Percentiles rank a stretch among this genome's conserved stretches.
Evolutionary conservation across 2,113 vertebrate genomes (phyloP).

Genomic region (Rhinopithecus roxellana): DNA sequence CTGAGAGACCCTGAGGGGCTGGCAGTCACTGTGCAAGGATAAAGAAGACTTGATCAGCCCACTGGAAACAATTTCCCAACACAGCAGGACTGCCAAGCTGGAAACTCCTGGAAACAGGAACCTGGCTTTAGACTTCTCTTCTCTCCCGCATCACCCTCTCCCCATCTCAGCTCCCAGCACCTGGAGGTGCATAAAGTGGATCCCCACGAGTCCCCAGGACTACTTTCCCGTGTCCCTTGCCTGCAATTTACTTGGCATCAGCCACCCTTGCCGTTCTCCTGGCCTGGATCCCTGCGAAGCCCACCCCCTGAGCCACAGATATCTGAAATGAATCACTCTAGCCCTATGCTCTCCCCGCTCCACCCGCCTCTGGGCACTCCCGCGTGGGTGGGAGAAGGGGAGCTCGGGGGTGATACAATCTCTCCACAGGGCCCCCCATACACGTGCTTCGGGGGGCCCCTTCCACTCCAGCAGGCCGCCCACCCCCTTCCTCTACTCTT

Average conservation of each 20-base stretch:
- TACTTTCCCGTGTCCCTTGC: not conserved
- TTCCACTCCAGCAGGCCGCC: not conserved
- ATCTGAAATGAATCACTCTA: slow-evolving; percentile 31
- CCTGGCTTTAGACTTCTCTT: not conserved
- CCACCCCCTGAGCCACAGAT: not conserved
- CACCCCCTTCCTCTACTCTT: not conserved
- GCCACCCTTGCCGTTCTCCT: not conserved
- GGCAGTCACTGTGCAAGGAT: slow-evolving; percentile 74
- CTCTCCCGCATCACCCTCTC: not conserved
- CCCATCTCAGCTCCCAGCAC: not conserved
- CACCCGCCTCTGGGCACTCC: not conserved
- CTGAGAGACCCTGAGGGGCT: slow-evolving; percentile 63
- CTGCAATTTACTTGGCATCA: not conserved
- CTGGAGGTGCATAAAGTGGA: not conserved
- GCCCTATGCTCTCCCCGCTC: not conserved
- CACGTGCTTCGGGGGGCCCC: not conserved
- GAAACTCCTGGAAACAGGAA: not conserved
- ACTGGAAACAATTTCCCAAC: not conserved
- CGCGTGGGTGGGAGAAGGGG: not conserved
- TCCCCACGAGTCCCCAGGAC: not conserved
- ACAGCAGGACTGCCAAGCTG: not conserved
- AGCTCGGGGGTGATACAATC: not conserved
- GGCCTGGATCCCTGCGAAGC: not conserved
- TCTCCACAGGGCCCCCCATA: not conserved
- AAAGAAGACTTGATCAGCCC: not conserved